These are phyloP conservation scores for Drosophila tristis DNA, from an alignment of 1,140 invertebrate genomes.

Conservation along the genomic window DNA sequence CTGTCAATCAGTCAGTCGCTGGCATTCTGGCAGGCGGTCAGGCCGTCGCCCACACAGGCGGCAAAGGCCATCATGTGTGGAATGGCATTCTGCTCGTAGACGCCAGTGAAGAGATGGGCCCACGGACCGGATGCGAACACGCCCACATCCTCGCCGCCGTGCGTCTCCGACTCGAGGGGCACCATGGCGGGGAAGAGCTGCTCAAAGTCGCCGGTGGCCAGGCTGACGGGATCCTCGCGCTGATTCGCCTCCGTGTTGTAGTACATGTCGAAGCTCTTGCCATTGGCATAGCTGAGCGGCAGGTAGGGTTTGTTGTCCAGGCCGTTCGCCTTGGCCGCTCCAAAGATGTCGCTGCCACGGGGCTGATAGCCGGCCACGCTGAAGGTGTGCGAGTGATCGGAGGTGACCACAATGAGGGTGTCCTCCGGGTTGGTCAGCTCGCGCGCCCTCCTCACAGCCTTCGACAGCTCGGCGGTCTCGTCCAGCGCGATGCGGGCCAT, in stretches of 20 bases:
- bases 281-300: conserved; percentile 90
- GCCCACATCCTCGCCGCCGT: conserved; percentile 89
- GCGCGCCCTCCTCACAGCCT: conserved; percentile 85
- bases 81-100: conserved; percentile 92
- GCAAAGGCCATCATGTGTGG: conserved; percentile 91
- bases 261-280: conserved; percentile 85
- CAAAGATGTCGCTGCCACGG: conserved; percentile 85
- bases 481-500: conserved; percentile 88
- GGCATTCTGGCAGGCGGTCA: conserved; percentile 59
- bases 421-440: conserved; percentile 86
- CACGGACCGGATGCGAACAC: conserved; percentile 88
- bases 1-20: conserved; percentile 34
- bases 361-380: conserved; percentile 87
- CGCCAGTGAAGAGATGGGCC: conserved; percentile 89
- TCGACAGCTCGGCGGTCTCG: conserved; percentile 87
- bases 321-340: conserved; percentile 78
- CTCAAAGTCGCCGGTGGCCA: conserved; percentile 21
- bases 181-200: conserved; percentile 85
- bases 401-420: conserved; percentile 88
- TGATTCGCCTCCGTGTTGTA: conserved; percentile 66
- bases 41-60: conserved; percentile 85
- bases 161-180: conserved; percentile 86
- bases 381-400: conserved; percentile 90
- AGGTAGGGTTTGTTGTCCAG: conserved; percentile 86
- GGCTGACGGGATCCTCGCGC: conserved; percentile 52